Evolutionary conservation across 2,797 vertebrate species (phyloP).

Genomic region (Gastrophryne carolinensis): DNA sequence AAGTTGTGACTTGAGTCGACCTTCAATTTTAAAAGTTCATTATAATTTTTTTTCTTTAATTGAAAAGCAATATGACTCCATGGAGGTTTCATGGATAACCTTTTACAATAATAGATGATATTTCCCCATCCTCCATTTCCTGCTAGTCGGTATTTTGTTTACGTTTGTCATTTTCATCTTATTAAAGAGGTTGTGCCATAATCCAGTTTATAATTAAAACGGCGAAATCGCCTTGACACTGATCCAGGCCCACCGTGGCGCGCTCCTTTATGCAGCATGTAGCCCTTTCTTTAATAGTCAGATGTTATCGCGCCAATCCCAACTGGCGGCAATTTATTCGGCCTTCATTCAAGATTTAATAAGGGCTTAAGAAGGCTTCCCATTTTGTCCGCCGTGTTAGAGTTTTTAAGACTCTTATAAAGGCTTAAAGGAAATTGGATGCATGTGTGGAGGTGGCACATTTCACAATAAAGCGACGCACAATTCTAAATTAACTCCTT

Average conservation of each 20-base stretch:
- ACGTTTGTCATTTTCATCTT: constrained; percentile 30
- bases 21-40: no score
- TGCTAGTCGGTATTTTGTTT: constrained; percentile 32
- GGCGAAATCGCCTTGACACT: constrained; percentile 44
- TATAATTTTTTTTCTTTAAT: constrained; percentile 10
- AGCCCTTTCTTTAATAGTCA: constrained; percentile 48
- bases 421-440: constrained; percentile 49
- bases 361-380: constrained; percentile 48
- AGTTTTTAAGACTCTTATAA: constrained; percentile 49
- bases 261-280: constrained; percentile 25
- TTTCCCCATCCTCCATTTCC: not conserved
- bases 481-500: no score
- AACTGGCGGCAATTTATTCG: constrained; percentile 46
- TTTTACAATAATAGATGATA: not conserved
- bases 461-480: not conserved
- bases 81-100: not conserved
- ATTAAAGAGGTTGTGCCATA: constrained; percentile 43
- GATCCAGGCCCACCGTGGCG: constrained; percentile 40
- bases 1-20: no score
- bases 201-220: constrained; percentile 51
- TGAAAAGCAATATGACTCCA: constrained; percentile 1
- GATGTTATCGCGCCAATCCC: constrained; percentile 51
- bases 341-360: constrained; percentile 48
- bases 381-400: constrained; percentile 37
- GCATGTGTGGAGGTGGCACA: constrained; percentile 29